Conservation (phyloP, 2,113 vertebrate genomes). For the Dipodomys ordii region DNA sequence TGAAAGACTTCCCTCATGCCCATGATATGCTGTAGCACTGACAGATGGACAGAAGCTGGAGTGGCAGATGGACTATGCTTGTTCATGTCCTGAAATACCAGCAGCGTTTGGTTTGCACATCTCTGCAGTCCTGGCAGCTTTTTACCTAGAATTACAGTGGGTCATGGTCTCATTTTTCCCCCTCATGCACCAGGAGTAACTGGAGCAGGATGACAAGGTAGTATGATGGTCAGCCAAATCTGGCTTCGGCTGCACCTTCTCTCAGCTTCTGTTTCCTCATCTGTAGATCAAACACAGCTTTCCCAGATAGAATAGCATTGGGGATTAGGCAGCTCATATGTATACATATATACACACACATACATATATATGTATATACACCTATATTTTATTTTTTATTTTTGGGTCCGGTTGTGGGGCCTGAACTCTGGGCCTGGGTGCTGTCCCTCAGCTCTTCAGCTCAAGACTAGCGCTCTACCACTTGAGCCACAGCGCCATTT, state of each 20-base stretch:
- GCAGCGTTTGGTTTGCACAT: not conserved
- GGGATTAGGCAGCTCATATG: not conserved
- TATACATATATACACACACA: no score
- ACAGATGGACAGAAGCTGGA: slow-evolving; percentile 42
- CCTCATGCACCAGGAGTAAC: not conserved
- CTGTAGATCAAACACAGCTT: slow-evolving; percentile 7
- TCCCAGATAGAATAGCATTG: not conserved
- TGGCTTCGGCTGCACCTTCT: not conserved
- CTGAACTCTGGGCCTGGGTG: no score
- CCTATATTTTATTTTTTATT: no score
- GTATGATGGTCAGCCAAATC: not conserved
- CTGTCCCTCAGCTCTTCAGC: no score
- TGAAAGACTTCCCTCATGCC: slow-evolving; percentile 64
- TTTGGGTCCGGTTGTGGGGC: no score
- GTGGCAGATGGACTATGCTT: slow-evolving; percentile 24
- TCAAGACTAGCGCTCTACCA: no score
- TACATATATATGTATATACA: no score
- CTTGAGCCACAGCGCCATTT: no score
- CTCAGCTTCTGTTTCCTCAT: not conserved
- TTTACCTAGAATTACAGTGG: not conserved
- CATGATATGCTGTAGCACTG: not conserved
- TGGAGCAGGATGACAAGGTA: not conserved
- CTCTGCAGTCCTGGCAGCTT: not conserved
- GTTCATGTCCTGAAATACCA: slow-evolving; percentile 50
- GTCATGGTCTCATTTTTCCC: not conserved